These are phyloP conservation scores for Pteria penguin DNA, from an alignment of 2,888 invertebrate species.

Conservation along the genomic window DNA sequence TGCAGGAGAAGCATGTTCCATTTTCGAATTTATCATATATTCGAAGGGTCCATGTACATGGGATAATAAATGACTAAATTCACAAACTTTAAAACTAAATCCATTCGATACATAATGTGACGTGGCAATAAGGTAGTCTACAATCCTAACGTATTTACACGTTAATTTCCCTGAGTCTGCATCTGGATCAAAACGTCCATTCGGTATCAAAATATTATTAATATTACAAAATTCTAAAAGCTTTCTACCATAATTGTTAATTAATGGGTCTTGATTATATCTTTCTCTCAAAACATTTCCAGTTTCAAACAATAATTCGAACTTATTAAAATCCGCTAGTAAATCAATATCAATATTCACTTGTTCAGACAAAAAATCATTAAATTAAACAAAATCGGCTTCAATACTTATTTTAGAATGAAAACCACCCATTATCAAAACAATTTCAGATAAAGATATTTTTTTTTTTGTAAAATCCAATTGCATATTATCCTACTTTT, in stretches of 20 bases:
- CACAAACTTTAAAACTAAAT: constrained; percentile 5
- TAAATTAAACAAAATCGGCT: too few relatives aligned
- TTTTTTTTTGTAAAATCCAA: background rate
- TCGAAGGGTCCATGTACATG: too few relatives aligned
- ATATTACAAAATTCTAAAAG: constrained; percentile 18
- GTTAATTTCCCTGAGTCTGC: constrained; percentile 9
- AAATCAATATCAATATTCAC: background rate
- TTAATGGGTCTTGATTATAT: background rate
- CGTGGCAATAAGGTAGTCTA: constrained; percentile 18
- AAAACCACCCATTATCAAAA: background rate
- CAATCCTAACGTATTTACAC: constrained; percentile 6
- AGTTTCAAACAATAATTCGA: background rate
- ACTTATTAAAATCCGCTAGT: background rate
- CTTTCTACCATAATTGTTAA: constrained; percentile 8
- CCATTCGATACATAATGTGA: background rate
- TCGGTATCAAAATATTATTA: constrained; percentile 11
- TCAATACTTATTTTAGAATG: background rate
- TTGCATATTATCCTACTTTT: background rate
- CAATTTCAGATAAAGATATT: background rate
- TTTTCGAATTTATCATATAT: too few relatives aligned
- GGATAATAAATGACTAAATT: constrained; percentile 12
- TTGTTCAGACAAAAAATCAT: too few relatives aligned
- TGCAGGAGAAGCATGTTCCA: too few relatives aligned
- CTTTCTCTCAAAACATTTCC: background rate
- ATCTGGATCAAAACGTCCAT: constrained; percentile 17